Evolutionary conservation across 2,797 vertebrate genomes (phyloP).

Genomic region (Manis crassicaudata): DNA sequence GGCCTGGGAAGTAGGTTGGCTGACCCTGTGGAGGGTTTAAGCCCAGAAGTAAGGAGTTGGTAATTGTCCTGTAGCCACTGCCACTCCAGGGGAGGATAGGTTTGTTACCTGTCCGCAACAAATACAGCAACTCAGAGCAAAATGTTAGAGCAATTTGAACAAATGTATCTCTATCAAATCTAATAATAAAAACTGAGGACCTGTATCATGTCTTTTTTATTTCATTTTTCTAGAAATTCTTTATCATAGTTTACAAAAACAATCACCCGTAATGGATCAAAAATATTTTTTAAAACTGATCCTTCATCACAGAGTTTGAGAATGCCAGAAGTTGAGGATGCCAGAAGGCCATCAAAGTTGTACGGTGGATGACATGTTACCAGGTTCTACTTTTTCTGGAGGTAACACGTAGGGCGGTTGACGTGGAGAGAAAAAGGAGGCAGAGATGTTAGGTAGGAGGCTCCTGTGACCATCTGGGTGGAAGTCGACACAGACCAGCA

Average conservation of each 20-base stretch:
- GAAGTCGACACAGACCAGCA: too few relatives aligned
- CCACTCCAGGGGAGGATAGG: not conserved
- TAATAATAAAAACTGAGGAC: not conserved
- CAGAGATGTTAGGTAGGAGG: not conserved
- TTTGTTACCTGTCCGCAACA: too few relatives aligned
- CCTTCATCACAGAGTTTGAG: not conserved
- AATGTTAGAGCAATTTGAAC: not conserved
- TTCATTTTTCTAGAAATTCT: constrained; percentile 13
- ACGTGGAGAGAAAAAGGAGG: not conserved
- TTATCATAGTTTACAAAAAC: not conserved
- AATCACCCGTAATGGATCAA: not conserved
- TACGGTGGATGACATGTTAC: not conserved
- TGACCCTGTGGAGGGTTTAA: not conserved
- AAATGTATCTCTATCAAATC: not conserved
- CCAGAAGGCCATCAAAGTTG: not conserved
- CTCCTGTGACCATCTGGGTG: rapidly evolving
- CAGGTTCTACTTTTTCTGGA: not conserved
- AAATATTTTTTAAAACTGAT: not conserved
- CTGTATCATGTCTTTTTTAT: not conserved
- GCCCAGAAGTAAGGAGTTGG: not conserved
- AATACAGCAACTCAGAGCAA: not conserved
- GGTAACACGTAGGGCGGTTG: not conserved
- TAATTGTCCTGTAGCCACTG: not conserved
- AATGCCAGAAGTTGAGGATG: not conserved
- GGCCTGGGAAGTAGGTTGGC: not conserved